Evolutionary conservation across 2,888 invertebrate species (phyloP), one percentile per base, ranked within the genome.

Genomic region (Malthinus seriepunctatus): DNA sequence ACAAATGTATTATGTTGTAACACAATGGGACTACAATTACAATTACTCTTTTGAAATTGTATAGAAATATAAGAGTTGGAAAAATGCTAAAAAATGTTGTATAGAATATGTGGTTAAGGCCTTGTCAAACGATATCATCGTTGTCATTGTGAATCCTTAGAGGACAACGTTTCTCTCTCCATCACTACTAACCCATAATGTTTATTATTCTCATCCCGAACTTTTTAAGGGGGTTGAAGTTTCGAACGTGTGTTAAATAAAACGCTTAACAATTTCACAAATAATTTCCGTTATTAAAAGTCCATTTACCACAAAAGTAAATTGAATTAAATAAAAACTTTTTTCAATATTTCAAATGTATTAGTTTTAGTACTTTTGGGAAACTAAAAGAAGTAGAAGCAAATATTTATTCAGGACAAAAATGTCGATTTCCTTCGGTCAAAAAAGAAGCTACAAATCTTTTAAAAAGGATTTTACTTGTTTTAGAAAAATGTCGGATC

Each of bases 61-160:
- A 59, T 47, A 54, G 42, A 51, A 50, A 45, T 50, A 51, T 51
- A 53, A 54, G 54, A 54, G 57, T 58, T 50, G 53, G 50, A 42
- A 54, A 52, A 53, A 58, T 52, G 38, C 44, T 50, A 38, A 46
- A 55, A 59, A 59, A 54, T 46, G 51, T 34, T 46, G 51, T 47
- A 54, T 51, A 51, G 50, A 51, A 48, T 51, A 39, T 60, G 60
- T 55, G 60, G 60, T 60, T 56, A 52, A 55, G 50, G 48, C 55
- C 60, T 55, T 56, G 60, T 60, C 60, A 60, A 56, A 56, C 49
- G 56, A 52, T 52, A 60, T 52, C 56, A 52, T 51, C 51, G 52
- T 60, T 55, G 42, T 55, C 47, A 56, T 49, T 51, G 51, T 42
- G 56, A 59, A 54, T 59, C 54, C 54, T 45, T 42, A 48, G 47